Conservation (phyloP, 2,888 invertebrate species). For the Diaperis boleti region DNA sequence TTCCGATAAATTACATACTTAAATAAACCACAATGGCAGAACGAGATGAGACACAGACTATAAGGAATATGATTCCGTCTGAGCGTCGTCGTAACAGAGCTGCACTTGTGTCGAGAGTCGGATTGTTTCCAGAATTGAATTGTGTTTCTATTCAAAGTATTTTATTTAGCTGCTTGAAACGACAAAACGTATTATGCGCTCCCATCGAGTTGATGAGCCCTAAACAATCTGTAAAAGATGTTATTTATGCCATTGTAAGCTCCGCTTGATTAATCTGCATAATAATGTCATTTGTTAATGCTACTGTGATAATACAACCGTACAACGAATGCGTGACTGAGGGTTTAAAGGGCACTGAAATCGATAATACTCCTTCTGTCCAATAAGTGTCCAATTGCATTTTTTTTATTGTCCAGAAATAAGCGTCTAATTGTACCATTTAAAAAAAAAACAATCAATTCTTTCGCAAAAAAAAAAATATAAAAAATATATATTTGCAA, state of each 20-base stretch:
- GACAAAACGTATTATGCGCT: constrained; percentile 5
- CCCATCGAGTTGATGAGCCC: constrained; percentile 9
- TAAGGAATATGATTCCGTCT: constrained; percentile 27
- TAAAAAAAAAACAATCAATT: too few relatives aligned
- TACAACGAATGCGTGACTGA: not conserved
- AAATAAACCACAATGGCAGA: constrained; percentile 19
- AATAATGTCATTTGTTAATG: not conserved
- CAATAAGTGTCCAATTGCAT: too few relatives aligned
- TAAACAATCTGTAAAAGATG: constrained; percentile 7
- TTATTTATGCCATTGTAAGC: not conserved
- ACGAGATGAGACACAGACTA: constrained; percentile 16
- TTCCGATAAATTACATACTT: constrained; percentile 19
- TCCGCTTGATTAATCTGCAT: constrained; percentile 1
- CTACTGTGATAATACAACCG: not conserved
- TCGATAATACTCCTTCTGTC: too few relatives aligned
- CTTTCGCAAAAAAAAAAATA: too few relatives aligned
- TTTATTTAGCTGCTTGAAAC: constrained; percentile 18
- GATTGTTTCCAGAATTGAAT: constrained; percentile 30
- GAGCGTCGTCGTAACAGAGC: constrained; percentile 26
- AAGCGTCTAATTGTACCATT: too few relatives aligned
- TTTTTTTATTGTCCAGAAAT: too few relatives aligned
- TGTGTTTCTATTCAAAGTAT: constrained; percentile 25
- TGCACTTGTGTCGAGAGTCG: constrained; percentile 20
- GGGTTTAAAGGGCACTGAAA: not conserved
- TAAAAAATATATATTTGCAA: too few relatives aligned